Evolutionary conservation across 2,888 invertebrate genomes (phyloP).

Genomic region (Pandemis corylana): DNA sequence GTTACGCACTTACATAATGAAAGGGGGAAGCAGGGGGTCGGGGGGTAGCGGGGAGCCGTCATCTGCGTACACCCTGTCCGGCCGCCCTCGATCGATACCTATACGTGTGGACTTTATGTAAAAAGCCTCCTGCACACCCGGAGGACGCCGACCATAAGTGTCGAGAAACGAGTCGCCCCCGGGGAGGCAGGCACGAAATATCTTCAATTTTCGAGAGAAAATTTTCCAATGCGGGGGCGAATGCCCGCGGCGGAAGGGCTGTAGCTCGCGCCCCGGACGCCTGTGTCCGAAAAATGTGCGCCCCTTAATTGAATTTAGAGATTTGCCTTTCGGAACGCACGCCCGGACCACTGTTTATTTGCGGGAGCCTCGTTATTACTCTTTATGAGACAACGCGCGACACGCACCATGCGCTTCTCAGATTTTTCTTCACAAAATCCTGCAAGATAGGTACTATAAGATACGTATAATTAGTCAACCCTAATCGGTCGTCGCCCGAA

Average conservation of each 20-base stretch:
- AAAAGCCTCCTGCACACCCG: constrained; percentile 84
- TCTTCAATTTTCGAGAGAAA: constrained; percentile 85
- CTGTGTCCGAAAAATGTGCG: constrained; percentile 82
- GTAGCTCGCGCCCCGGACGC: constrained; percentile 70
- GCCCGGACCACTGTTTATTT: constrained; percentile 65
- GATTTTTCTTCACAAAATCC: neutral
- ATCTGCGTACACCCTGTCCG: constrained; percentile 84
- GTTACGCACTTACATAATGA: constrained; percentile 86
- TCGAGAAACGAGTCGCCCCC: constrained; percentile 83
- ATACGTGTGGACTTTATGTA: constrained; percentile 85
- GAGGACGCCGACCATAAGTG: constrained; percentile 84
- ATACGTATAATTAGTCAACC: neutral
- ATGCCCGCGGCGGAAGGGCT: constrained; percentile 81
- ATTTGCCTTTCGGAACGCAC: constrained; percentile 77
- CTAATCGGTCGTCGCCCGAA: neutral
- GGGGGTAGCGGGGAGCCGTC: constrained; percentile 73
- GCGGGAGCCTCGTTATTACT: constrained; percentile 67
- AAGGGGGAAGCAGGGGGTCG: constrained; percentile 77
- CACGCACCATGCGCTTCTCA: constrained; percentile 1
- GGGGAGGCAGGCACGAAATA: constrained; percentile 82
- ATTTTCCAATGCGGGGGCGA: constrained; percentile 84
- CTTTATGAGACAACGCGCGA: constrained; percentile 57
- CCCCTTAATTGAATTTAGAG: constrained; percentile 83
- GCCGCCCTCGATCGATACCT: constrained; percentile 84
- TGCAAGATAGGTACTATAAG: neutral